Evolutionary conservation across 1,140 invertebrate genomes (phyloP).

Genomic region (Nephila pilipes): DNA sequence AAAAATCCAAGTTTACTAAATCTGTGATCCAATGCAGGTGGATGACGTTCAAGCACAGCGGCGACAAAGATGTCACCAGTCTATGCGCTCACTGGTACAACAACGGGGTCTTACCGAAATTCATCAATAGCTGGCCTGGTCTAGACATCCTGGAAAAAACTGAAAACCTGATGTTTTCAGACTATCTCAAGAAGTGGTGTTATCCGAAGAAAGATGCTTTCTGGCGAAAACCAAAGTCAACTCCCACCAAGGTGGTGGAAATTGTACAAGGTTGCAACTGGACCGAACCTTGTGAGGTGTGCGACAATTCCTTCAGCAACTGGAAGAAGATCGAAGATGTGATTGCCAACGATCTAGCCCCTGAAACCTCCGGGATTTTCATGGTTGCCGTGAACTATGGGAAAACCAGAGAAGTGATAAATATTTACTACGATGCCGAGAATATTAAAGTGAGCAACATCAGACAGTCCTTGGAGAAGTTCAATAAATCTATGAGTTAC

Average conservation of each 20-base stretch:
- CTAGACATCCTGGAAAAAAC: slow-evolving; percentile 5
- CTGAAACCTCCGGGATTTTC: background rate
- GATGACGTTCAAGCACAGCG: slow-evolving; percentile 41
- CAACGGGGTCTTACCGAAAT: slow-evolving; percentile 51
- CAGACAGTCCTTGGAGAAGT: background rate
- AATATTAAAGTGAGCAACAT: slow-evolving; percentile 15
- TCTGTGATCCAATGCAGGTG: slow-evolving; percentile 30
- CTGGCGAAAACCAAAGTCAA: slow-evolving; percentile 39
- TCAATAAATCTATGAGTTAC: background rate
- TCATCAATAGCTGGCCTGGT: background rate
- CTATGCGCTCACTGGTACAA: slow-evolving; percentile 68
- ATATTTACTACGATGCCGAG: background rate
- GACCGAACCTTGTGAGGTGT: slow-evolving; percentile 27
- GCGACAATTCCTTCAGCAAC: background rate
- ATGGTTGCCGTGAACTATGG: background rate
- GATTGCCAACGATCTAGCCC: background rate
- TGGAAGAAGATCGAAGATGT: slow-evolving; percentile 42
- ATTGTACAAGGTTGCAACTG: slow-evolving; percentile 39
- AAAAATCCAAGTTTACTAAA: slow-evolving; percentile 53
- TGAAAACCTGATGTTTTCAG: slow-evolving; percentile 11
- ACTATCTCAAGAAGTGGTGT: slow-evolving; percentile 65
- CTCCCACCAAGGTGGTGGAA: background rate
- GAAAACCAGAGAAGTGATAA: background rate
- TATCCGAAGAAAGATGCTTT: slow-evolving; percentile 47
- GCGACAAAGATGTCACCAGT: slow-evolving; percentile 36